Conservation (phyloP, 2,888 invertebrate species). For the Stegophylla sp. region DNA sequence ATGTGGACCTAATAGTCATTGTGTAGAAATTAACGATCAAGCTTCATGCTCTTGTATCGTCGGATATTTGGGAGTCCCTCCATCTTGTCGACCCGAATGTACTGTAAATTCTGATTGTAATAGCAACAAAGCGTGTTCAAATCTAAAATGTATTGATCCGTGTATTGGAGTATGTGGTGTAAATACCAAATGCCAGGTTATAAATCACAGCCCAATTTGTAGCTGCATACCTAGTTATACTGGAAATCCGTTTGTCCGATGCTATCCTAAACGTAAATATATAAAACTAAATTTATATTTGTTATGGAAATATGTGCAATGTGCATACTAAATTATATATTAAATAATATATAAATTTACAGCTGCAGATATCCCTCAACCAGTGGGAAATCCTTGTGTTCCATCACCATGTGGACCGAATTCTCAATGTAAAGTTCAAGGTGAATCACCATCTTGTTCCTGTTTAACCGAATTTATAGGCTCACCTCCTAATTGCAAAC, state of each 20-base stretch:
- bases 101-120: constrained; percentile 70
- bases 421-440: constrained; percentile 65
- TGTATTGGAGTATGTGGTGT: constrained; percentile 67
- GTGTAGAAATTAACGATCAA: constrained; percentile 78
- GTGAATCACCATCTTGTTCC: constrained; percentile 65
- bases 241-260: constrained; percentile 66
- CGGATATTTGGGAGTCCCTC: constrained; percentile 74
- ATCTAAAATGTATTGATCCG: constrained; percentile 67
- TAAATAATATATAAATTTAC: neutral
- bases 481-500: constrained; percentile 75
- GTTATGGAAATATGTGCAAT: neutral
- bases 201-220: constrained; percentile 87
- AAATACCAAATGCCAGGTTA: constrained; percentile 68
- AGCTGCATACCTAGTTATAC: constrained; percentile 69
- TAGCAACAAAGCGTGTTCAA: constrained; percentile 66
- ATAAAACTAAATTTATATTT: neutral
- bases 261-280: constrained; percentile 71
- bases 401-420: constrained; percentile 78
- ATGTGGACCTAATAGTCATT: constrained; percentile 87
- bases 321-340: neutral
- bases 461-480: constrained; percentile 71
- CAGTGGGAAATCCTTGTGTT: constrained; percentile 68
- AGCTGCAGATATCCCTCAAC: constrained; percentile 60
- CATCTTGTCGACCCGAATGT: constrained; percentile 78
- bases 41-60: constrained; percentile 83